Conservation (phyloP, 1,140 invertebrate species). For the Euwallacea fornicatus region DNA sequence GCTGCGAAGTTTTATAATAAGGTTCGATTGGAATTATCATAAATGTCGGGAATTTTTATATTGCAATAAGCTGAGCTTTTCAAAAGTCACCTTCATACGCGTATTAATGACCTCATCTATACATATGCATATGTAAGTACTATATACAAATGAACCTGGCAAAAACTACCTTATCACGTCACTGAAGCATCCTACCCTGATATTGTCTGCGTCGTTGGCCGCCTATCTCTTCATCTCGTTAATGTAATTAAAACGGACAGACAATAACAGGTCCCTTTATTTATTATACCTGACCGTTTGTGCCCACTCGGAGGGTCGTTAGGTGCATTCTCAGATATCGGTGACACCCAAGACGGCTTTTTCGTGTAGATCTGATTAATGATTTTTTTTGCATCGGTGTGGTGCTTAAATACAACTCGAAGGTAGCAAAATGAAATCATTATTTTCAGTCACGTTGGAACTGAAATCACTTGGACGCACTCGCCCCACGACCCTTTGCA, state of each 20-base stretch:
- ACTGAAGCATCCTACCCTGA: slow-evolving; percentile 4
- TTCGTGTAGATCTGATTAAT: not conserved
- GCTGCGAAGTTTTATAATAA: too few species aligned
- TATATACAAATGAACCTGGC: too few species aligned
- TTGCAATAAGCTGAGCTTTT: too few species aligned
- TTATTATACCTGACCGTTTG: slow-evolving; percentile 46
- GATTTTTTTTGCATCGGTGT: not conserved
- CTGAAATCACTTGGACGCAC: slow-evolving; percentile 19
- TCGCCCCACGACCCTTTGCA: not conserved
- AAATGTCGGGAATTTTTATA: too few species aligned
- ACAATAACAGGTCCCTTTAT: slow-evolving; percentile 46
- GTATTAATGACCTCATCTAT: too few species aligned
- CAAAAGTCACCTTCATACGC: too few species aligned
- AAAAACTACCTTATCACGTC: too few species aligned
- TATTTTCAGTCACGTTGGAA: not conserved
- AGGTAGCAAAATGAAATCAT: not conserved
- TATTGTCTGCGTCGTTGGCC: slow-evolving; percentile 30
- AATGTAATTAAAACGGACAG: slow-evolving; percentile 49
- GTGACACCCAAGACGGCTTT: slow-evolving; percentile 24
- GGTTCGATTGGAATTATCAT: too few species aligned
- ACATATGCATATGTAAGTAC: too few species aligned
- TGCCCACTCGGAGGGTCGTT: slow-evolving; percentile 29
- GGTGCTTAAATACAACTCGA: too few species aligned
- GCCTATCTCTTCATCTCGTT: slow-evolving; percentile 46
- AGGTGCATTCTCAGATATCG: slow-evolving; percentile 22